Evolutionary conservation across 2,113 vertebrate genomes (phyloP), one percentile per base, ranked within the genome.

Genomic region (Lontra canadensis): DNA sequence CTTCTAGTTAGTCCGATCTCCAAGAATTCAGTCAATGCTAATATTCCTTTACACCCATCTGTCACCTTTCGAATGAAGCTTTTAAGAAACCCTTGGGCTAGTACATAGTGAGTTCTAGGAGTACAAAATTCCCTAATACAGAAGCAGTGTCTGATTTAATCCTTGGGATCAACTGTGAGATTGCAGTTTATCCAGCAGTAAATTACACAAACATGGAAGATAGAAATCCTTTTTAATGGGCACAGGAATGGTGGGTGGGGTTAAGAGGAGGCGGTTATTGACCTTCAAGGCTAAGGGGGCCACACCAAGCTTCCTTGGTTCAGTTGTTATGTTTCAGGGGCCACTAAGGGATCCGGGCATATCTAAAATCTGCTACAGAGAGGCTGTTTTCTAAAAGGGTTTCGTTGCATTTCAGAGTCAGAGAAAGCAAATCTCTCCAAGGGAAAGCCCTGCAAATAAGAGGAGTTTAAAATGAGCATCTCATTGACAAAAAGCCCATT

Each of bases 401-500:
- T 97, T 94, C 55, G n/a, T n/a, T 96, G 44, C 71, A 96, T 95
- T 97, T 96, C 80, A 71, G 94, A 97, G 90, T 97, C 76, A 88
- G 82, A 96, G 98, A 98, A 98, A 98, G 95, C 7, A 4, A 97
- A 98, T 97, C 97, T 97, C 88, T 97, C 86, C 86, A 59, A 95
- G 95, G 98, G 98, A 90, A 63, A 98, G 94, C 96, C 79, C 90
- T 93, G 84, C 96, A 98, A 90, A 97, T 47, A 65, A 97, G 95
- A 97, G 95, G 96, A 97, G 82, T 97, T 97, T 91, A 98, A 98
- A 97, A 97, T 18, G 95, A 98, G 23, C 97, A 97, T 78, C 96
- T 96, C n/a, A 34, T 94, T 88, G 90, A 98, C 97, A 98, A 98
- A 95, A 98, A 98, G 98, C 69, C 96, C 98, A 98, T 98, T 97